These are phyloP conservation scores for Proisotoma minuta DNA, from an alignment of 2,888 invertebrate genomes.

Conservation along the genomic window DNA sequence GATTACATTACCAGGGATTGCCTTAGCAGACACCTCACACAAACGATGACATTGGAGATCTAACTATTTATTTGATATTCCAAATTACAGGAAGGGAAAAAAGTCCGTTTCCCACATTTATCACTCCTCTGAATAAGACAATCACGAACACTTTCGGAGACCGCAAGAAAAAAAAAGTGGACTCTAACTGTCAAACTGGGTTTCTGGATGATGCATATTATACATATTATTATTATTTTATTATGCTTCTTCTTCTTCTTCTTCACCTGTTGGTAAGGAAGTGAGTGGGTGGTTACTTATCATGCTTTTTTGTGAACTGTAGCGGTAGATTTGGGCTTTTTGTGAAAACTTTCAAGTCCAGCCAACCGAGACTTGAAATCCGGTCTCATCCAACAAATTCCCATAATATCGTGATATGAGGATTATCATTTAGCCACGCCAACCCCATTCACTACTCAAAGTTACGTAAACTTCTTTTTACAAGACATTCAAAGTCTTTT, in stretches of 20 bases:
- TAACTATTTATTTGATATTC: neutral
- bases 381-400: conserved; percentile 2
- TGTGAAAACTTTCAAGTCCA: neutral
- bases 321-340: neutral
- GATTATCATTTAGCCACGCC: neutral
- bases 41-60: conserved; percentile 5
- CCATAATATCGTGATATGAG: neutral
- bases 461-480: conserved; percentile 2
- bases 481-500: neutral
- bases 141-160: no score
- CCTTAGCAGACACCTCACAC: neutral
- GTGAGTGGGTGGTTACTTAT: conserved; percentile 1
- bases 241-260: neutral
- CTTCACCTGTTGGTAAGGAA: conserved; percentile 1
- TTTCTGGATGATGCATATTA: no score
- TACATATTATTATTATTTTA: conserved; percentile 1
- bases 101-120: neutral
- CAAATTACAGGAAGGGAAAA: conserved; percentile 4
- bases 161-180: neutral
- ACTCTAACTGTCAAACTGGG: no score
- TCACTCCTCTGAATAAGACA: neutral
- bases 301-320: no score
- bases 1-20: neutral
- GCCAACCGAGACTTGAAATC: conserved; percentile 3
- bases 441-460: neutral